Evolutionary conservation across 2,113 vertebrate genomes (phyloP).

Genomic region (Crotalus helleri): DNA sequence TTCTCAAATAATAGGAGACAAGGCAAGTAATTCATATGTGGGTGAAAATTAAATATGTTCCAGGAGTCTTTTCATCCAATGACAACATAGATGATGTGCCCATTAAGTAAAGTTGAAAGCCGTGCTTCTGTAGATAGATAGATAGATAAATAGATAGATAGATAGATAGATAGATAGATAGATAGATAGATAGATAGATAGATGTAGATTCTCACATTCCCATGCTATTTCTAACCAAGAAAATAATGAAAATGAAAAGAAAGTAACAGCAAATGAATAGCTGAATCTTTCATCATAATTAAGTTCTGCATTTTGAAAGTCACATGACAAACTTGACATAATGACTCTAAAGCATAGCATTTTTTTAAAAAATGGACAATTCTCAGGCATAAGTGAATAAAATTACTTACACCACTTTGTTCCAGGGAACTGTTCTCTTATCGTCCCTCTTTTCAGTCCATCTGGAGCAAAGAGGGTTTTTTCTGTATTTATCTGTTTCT

Average conservation of each 20-base stretch:
- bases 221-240: conserved; percentile 3
- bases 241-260: conserved; percentile 21
- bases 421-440: conserved; percentile 28
- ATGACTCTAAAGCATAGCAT: conserved; percentile 20
- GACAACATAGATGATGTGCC: not conserved
- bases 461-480: conserved; percentile 53
- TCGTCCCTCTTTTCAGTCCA: conserved; percentile 24
- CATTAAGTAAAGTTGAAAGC: not conserved
- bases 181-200: not conserved
- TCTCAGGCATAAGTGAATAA: conserved; percentile 24
- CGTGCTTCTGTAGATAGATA: not conserved
- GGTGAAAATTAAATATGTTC: not conserved
- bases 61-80: not conserved
- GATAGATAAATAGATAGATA: not conserved
- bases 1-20: not conserved
- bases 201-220: not conserved
- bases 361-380: not conserved
- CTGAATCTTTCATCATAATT: not conserved
- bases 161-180: not conserved
- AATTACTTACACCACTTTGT: conserved; percentile 55
- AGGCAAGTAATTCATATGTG: not conserved
- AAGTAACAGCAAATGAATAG: conserved; percentile 23
- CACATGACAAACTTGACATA: conserved; percentile 12
- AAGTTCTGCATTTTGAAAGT: conserved; percentile 27
- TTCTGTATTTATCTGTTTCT: conserved; percentile 69